These are phyloP conservation scores for Polymixis flavicincta DNA, from an alignment of 2,888 invertebrate species.

Conservation along the genomic window DNA sequence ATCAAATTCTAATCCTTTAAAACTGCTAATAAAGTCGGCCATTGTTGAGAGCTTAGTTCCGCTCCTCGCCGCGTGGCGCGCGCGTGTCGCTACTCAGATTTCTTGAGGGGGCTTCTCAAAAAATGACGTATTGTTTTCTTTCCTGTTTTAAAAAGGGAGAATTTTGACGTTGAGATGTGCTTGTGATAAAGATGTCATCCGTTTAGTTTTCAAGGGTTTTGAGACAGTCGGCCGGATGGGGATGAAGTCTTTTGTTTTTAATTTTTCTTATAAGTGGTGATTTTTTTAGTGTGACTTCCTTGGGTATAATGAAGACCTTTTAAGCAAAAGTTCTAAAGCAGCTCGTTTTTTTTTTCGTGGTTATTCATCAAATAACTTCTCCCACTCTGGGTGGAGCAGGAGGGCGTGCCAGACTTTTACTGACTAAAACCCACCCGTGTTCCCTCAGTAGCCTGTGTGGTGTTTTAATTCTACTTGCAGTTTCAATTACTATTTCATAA, in stretches of 20 bases:
- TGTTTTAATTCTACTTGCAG: not conserved
- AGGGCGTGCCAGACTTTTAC: too few relatives aligned
- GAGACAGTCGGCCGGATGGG: slow-evolving; percentile 59
- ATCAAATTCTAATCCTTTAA: slow-evolving; percentile 59
- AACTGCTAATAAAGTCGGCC: slow-evolving; percentile 38
- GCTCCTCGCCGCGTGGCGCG: slow-evolving; percentile 80
- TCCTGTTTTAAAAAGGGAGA: slow-evolving; percentile 50
- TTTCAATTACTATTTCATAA: not conserved
- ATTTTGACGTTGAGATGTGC: slow-evolving; percentile 65
- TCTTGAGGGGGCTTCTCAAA: slow-evolving; percentile 55
- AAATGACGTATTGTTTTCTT: slow-evolving; percentile 67
- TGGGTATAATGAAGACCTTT: not conserved
- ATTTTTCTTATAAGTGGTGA: slow-evolving; percentile 16
- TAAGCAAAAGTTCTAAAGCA: not conserved
- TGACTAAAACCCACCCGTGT: too few relatives aligned
- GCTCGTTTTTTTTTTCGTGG: not conserved
- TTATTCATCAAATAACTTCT: too few relatives aligned
- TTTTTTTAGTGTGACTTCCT: slow-evolving; percentile 42
- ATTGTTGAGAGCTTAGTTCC: slow-evolving; percentile 77
- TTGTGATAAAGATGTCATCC: slow-evolving; percentile 64
- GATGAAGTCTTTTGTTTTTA: slow-evolving; percentile 36
- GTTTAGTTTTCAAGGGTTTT: slow-evolving; percentile 48
- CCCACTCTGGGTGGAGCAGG: too few relatives aligned
- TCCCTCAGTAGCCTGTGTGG: too few relatives aligned
- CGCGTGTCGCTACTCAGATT: slow-evolving; percentile 79